Conservation (phyloP, 1,140 invertebrate genomes). For the Telenomus remus region DNA sequence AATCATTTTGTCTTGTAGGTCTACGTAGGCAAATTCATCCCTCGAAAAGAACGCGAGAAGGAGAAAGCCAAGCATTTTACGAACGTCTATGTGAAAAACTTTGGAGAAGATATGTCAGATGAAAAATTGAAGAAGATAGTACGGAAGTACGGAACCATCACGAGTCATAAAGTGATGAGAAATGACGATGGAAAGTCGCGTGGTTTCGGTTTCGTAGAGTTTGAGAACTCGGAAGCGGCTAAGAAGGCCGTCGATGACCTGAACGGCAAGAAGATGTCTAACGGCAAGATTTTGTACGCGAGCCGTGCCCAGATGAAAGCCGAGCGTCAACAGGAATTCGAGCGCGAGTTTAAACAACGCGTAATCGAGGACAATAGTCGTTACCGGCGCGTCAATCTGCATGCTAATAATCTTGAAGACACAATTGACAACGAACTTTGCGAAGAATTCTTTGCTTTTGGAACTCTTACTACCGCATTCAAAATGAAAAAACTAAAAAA, state of each 20-base stretch:
- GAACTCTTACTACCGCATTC: conserved; percentile 95
- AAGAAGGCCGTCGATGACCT: conserved; percentile 93
- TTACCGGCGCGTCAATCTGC: conserved; percentile 97
- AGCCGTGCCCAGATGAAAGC: conserved; percentile 99
- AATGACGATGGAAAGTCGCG: conserved; percentile 94
- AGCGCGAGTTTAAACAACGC: conserved; percentile 95
- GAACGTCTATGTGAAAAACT: conserved; percentile 99
- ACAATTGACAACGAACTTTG: conserved; percentile 97
- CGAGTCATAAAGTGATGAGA: conserved; percentile 96
- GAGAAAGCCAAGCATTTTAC: conserved; percentile 98
- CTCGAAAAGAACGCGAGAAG: conserved; percentile 97
- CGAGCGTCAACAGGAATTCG: conserved; percentile 97
- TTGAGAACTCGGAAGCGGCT: conserved; percentile 96
- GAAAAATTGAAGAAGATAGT: conserved; percentile 96
- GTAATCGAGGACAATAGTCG: conserved; percentile 96
- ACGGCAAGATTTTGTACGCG: conserved; percentile 91
- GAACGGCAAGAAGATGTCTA: conserved; percentile 92
- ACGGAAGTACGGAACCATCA: conserved; percentile 95
- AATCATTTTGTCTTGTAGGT: conserved; percentile 76
- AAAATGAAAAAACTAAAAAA: too few species aligned
- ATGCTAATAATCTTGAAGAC: conserved; percentile 99
- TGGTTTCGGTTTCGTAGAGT: conserved; percentile 99
- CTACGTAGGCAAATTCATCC: conserved; percentile 98
- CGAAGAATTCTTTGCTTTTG: conserved; percentile 95
- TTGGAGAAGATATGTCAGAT: conserved; percentile 95